Evolutionary conservation across 2,888 invertebrate genomes (phyloP), one percentile per base, ranked within the genome.

Genomic region (Dicyrtoma fusca): DNA sequence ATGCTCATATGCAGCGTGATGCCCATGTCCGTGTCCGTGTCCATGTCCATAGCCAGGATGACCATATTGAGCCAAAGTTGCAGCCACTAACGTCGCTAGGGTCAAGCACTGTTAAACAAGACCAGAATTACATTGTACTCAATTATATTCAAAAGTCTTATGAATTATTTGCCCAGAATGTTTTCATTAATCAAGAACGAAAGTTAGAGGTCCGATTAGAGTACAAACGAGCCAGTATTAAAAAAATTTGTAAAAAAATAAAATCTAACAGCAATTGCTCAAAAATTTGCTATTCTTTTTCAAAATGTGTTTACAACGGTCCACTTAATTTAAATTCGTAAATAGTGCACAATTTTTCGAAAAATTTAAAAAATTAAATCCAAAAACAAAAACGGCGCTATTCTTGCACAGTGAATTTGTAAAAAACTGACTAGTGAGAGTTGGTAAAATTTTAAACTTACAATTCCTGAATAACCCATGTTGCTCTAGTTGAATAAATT

Each of bases 11-110:
- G 34, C 34, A 34, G 3, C 34, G 34, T 34, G 34, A 8, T 34
- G 34, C 8, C 34, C 34, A 5, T 8, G 4, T 5, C 8, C 34
- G 34, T 34, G 34, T 8, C 8, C 34, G 34, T n/a, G 14, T 51
- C 68, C 72, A 17, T 61, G 21, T 26, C 72, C 72, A 17, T 61
- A 44, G 49, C n/a, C n/a, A n/a, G n/a, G n/a, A n/a, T n/a, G n/a
- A n/a, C 51, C 66, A 23, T 72, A 42, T 42, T 64, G 49, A 11
- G 62, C 70, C n/a, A 26, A 17, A 19, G 62, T 17, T 5, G 23
- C n/a, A 21, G 23, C 61, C 1, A 69, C 14, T 10, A 69, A 13
- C 13, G 59, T 45, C n/a, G 57, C 59, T 11, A 69, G n/a, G 6
- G 61, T 45, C 44, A 68, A 42, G 21, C 53, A 55, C 66, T 68